Evolutionary conservation across 2,797 vertebrate genomes (phyloP).

Genomic region (Pangasius mekongensis): DNA sequence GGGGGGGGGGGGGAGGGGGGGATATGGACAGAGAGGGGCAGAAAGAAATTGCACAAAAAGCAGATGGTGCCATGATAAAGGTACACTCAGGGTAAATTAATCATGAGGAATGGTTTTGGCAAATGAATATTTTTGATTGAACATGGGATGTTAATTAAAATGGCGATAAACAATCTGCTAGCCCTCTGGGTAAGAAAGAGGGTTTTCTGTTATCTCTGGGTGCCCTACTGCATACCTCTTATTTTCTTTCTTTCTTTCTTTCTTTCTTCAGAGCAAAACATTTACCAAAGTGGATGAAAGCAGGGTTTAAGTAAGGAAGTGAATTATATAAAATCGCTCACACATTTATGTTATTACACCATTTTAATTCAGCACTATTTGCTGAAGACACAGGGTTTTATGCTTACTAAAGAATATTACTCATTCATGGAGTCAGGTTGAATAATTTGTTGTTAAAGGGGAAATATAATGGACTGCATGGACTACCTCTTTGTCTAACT

Average conservation of each 20-base stretch:
- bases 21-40: neutral
- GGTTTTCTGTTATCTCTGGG: slow-evolving; percentile 3
- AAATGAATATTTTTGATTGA: slow-evolving; percentile 70
- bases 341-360: neutral
- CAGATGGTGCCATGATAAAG: slow-evolving; percentile 45
- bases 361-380: neutral
- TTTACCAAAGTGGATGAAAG: neutral
- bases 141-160: slow-evolving; percentile 66
- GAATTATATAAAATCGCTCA: neutral
- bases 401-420: neutral
- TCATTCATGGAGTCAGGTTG: slow-evolving; percentile 19
- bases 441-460: slow-evolving; percentile 17
- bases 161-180: slow-evolving; percentile 54
- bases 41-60: slow-evolving; percentile 48
- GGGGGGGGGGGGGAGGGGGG: neutral
- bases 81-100: slow-evolving; percentile 67
- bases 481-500: slow-evolving; percentile 25
- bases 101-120: slow-evolving; percentile 70
- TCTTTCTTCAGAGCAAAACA: neutral
- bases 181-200: neutral
- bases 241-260: neutral
- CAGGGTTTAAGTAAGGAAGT: neutral
- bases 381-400: neutral
- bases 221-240: neutral
- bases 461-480: slow-evolving; percentile 17